Conservation (phyloP, 2,113 vertebrate species). For the Hepsetus odoe region DNA sequence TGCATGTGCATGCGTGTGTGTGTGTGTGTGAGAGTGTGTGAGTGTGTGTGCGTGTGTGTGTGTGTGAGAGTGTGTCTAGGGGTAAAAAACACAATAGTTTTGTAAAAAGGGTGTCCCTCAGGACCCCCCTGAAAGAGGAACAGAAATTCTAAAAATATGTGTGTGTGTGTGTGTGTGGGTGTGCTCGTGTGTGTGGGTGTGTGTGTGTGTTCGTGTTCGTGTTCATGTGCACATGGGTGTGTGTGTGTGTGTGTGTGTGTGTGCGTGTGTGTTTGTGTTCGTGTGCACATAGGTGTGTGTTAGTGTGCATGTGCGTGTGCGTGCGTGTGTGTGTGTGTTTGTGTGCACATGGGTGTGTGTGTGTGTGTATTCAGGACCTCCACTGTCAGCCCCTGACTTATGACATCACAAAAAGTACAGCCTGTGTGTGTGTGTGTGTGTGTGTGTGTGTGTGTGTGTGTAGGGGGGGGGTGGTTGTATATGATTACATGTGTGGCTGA, state of each 20-base stretch:
- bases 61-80: constrained; percentile 10
- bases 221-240: too few relatives aligned
- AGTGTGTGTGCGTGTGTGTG: constrained; percentile 15
- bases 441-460: too few relatives aligned
- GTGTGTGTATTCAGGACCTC: not conserved
- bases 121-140: constrained; percentile 39
- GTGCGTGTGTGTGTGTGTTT: not conserved
- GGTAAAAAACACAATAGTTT: not conserved
- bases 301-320: constrained; percentile 2
- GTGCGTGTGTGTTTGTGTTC: too few relatives aligned
- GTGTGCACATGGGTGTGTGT: not conserved
- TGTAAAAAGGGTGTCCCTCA: constrained; percentile 31
- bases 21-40: too few relatives aligned
- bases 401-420: constrained; percentile 28
- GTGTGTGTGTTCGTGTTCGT: too few relatives aligned
- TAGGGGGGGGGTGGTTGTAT: not conserved
- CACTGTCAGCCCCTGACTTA: not conserved
- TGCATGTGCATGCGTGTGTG: too few relatives aligned
- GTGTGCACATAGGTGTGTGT: too few relatives aligned
- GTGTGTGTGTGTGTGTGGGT: constrained; percentile 6
- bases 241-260: not conserved
- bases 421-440: not conserved
- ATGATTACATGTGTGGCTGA: not conserved
- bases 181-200: constrained; percentile 10
- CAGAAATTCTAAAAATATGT: constrained; percentile 39